Evolutionary conservation across 2,113 vertebrate species (phyloP).

Genomic region (Myrmecobius fasciatus): DNA sequence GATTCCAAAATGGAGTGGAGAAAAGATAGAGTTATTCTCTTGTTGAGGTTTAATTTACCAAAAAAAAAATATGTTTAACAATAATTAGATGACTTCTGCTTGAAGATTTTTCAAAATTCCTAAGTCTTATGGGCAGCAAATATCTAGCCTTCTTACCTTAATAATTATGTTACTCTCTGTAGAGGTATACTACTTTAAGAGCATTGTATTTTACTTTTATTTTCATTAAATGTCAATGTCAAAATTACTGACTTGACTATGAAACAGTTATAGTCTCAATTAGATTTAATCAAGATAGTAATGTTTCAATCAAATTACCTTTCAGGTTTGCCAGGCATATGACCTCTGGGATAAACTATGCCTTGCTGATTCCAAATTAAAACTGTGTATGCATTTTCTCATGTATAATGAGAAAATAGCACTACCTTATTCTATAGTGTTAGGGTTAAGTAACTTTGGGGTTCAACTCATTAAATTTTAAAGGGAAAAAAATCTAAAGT

Average conservation of each 20-base stretch:
- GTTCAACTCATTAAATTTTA: background rate
- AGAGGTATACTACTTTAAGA: background rate
- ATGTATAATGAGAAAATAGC: background rate
- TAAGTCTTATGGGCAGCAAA: background rate
- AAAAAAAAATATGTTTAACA: slow-evolving; percentile 55
- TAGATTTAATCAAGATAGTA: background rate
- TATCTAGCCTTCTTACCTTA: background rate
- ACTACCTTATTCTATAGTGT: background rate
- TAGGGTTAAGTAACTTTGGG: background rate
- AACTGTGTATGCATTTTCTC: background rate
- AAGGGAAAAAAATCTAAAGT: background rate
- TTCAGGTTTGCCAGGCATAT: background rate
- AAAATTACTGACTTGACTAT: slow-evolving; percentile 42
- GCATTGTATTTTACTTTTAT: background rate
- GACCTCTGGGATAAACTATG: slow-evolving; percentile 10
- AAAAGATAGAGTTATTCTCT: slow-evolving; percentile 78
- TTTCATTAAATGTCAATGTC: slow-evolving; percentile 24
- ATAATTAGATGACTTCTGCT: slow-evolving; percentile 50
- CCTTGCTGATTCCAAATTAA: slow-evolving; percentile 11
- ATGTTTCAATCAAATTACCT: slow-evolving; percentile 22
- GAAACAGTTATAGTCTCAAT: slow-evolving; percentile 11
- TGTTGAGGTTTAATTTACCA: slow-evolving; percentile 39
- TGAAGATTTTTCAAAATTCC: slow-evolving; percentile 53
- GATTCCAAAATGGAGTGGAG: slow-evolving; percentile 78
- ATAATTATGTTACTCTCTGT: background rate